These are phyloP conservation scores for Cylindroiulus punctatus DNA, from an alignment of 2,888 invertebrate species.

Conservation along the genomic window DNA sequence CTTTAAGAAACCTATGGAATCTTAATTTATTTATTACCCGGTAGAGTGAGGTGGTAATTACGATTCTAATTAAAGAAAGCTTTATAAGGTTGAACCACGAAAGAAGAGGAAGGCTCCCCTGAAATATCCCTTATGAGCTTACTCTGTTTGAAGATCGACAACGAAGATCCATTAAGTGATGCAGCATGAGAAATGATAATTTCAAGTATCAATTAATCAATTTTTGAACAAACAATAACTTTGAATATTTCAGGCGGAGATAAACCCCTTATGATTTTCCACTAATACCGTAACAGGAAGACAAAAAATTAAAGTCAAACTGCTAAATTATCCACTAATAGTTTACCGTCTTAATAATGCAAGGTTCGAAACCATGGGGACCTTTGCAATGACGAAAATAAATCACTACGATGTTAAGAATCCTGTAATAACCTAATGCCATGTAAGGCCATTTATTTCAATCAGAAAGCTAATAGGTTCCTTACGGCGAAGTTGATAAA, in stretches of 20 bases:
- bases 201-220: no score
- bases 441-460: conserved; percentile 33
- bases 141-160: no score
- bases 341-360: neutral
- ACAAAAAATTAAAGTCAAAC: neutral
- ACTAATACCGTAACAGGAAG: neutral
- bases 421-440: neutral
- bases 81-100: neutral
- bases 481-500: neutral
- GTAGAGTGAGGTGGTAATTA: neutral
- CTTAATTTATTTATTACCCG: no score
- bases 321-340: neutral
- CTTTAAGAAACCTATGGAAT: no score
- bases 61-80: neutral
- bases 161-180: no score
- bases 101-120: neutral
- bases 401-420: neutral
- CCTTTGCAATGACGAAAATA: neutral
- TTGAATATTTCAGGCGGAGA: neutral
- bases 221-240: no score
- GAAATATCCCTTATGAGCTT: neutral
- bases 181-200: no score
- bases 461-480: neutral
- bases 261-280: neutral
- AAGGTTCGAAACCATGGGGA: neutral